phyloP scores from a whole-genome alignment of 2,797 vertebrate genomes.

The Cynodonichthys magdalenae region DNA sequence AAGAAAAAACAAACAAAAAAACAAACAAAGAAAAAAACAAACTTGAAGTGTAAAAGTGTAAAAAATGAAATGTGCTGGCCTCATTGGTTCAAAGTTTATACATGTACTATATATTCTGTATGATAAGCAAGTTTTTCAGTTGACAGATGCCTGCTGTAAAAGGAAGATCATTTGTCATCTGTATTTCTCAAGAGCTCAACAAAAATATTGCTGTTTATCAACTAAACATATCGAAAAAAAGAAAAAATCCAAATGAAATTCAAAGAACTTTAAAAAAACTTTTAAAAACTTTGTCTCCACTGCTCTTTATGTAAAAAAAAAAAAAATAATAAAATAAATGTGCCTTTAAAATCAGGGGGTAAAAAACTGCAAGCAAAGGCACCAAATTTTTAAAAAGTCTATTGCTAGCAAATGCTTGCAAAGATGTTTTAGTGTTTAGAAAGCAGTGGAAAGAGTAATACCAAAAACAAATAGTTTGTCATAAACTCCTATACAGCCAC shows the following conservation, averaged over 20 bases:
- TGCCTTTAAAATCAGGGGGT: conserved; percentile 27
- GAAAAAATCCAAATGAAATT: conserved; percentile 21
- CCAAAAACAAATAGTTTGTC: conserved; percentile 61
- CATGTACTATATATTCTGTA: conserved; percentile 7
- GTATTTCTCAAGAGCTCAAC: conserved; percentile 86
- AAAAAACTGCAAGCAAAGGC: conserved; percentile 20
- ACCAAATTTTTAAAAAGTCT: conserved; percentile 1
- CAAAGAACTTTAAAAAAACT: conserved; percentile 17
- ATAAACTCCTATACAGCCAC: conserved; percentile 75
- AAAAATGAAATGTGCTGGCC: conserved; percentile 19
- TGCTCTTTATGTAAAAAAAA: conserved; percentile 54
- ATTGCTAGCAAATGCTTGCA: conserved; percentile 27
- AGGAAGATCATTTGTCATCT: conserved; percentile 75
- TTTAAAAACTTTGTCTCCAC: conserved; percentile 52
- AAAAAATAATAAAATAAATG: conserved; percentile 28
- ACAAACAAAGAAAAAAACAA: conserved; percentile 28
- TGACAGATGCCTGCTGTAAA: conserved; percentile 52
- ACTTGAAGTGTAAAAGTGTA: conserved; percentile 29
- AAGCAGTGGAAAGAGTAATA: conserved; percentile 74
- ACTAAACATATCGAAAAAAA: conserved; percentile 47
- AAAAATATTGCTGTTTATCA: conserved; percentile 65
- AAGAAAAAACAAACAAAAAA: conserved; percentile 28
- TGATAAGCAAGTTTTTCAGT: conserved; percentile 25
- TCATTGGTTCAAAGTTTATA: conserved; percentile 26
- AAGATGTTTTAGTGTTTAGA: conserved; percentile 47